These are phyloP conservation scores for Rhynchomys soricoides DNA, from an alignment of 2,113 vertebrate genomes.

Conservation along the genomic window DNA sequence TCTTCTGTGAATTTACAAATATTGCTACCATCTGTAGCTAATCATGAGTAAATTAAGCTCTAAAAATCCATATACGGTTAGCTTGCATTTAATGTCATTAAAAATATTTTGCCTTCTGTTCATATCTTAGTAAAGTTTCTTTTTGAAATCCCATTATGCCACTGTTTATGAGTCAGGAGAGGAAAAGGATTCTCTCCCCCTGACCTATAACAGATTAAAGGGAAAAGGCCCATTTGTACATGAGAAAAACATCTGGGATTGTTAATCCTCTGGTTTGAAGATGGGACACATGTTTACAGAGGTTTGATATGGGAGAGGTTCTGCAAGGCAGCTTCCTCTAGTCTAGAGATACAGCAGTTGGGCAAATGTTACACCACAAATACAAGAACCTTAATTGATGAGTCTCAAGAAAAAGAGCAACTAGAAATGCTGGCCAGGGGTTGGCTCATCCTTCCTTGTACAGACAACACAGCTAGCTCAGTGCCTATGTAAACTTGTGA, in stretches of 20 bases:
- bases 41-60: background rate
- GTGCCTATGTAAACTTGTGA: background rate
- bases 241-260: rapidly evolving
- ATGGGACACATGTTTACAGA: background rate
- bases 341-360: background rate
- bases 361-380: background rate
- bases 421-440: background rate
- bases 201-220: background rate
- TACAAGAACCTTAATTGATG: background rate
- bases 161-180: background rate
- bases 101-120: background rate
- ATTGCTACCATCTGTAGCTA: background rate
- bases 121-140: background rate
- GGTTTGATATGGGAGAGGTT: background rate
- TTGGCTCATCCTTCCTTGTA: background rate
- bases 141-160: background rate
- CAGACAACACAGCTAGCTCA: background rate
- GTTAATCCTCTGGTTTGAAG: background rate
- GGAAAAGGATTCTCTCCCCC: background rate
- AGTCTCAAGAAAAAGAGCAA: slow-evolving; percentile 3
- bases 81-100: background rate
- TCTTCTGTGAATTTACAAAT: background rate
- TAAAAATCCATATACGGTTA: background rate
- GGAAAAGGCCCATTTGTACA: background rate
- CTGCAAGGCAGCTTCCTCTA: background rate